A percentile compares a stretch with the other conserved stretches of the same genome.
Conservation (phyloP, 2,888 invertebrate species). For the Drosophila dives region DNA sequence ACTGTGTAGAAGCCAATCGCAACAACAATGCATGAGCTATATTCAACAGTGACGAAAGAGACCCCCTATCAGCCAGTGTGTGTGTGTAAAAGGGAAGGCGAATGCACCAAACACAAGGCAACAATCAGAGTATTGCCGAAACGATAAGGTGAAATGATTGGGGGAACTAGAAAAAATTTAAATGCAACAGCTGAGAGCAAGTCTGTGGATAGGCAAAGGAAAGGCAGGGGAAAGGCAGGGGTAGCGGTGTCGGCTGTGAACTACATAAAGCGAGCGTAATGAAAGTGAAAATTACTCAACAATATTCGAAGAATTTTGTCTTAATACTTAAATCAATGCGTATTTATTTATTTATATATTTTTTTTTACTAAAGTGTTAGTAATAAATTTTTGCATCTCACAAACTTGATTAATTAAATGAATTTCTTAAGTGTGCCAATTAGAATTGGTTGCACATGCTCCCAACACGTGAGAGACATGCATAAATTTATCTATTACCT, state of each 20-base stretch:
- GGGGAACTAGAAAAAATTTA: constrained; percentile 31
- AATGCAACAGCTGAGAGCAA: constrained; percentile 13
- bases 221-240: neutral
- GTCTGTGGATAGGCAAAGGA: no score
- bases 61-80: constrained; percentile 23
- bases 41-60: constrained; percentile 54
- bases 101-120: constrained; percentile 20
- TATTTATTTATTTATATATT: neutral
- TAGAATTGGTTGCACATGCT: constrained; percentile 26
- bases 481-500: constrained; percentile 20
- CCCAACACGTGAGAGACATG: constrained; percentile 48
- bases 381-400: neutral
- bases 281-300: constrained; percentile 51
- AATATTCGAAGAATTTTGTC: constrained; percentile 11
- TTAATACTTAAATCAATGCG: constrained; percentile 15
- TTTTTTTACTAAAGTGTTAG: neutral
- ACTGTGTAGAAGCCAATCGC: constrained; percentile 27
- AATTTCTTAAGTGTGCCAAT: constrained; percentile 13
- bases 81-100: constrained; percentile 17
- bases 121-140: constrained; percentile 24
- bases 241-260: constrained; percentile 7
- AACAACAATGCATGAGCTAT: constrained; percentile 50
- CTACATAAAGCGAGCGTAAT: constrained; percentile 45
- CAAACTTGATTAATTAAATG: neutral
- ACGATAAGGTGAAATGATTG: neutral